phyloP scores from a whole-genome alignment of 1,140 invertebrate genomes.

The Melitaea cinxia region DNA sequence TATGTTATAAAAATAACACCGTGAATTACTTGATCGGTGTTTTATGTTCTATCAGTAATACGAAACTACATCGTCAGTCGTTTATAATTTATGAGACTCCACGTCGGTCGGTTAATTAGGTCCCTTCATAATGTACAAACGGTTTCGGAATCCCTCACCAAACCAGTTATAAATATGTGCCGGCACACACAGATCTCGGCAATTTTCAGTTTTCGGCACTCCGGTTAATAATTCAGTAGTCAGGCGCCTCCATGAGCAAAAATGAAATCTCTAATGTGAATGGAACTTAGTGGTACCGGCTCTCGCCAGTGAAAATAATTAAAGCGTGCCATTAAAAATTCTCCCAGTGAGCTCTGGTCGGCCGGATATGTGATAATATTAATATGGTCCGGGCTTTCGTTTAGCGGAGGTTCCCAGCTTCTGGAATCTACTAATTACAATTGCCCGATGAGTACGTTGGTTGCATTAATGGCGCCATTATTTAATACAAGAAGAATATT shows the following conservation, averaged over 20 bases:
- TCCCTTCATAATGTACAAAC: constrained; percentile 74
- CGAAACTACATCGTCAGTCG: constrained; percentile 20
- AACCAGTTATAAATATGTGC: constrained; percentile 66
- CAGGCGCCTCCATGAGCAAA: constrained; percentile 69
- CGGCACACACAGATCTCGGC: constrained; percentile 57
- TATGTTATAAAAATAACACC: too few relatives aligned
- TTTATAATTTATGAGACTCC: constrained; percentile 62
- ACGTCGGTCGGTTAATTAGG: constrained; percentile 72
- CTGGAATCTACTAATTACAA: constrained; percentile 43
- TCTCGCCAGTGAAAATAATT: constrained; percentile 72
- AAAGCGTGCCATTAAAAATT: constrained; percentile 79
- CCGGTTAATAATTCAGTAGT: constrained; percentile 69
- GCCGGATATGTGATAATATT: constrained; percentile 79
- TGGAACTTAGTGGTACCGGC: constrained; percentile 67
- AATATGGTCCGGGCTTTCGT: constrained; percentile 55
- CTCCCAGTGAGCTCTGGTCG: constrained; percentile 64
- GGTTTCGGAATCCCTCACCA: constrained; percentile 65
- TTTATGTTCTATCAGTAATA: constrained; percentile 1
- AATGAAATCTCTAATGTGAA: constrained; percentile 79
- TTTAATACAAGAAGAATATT: neutral
- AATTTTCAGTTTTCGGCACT: constrained; percentile 76
- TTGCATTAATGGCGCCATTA: constrained; percentile 27
- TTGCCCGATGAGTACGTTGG: constrained; percentile 28
- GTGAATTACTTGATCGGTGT: neutral
- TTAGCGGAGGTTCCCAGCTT: constrained; percentile 41